These are phyloP conservation scores for Brachyhypopomus gauderio DNA, from an alignment of 2,113 vertebrate species.

Conservation along the genomic window DNA sequence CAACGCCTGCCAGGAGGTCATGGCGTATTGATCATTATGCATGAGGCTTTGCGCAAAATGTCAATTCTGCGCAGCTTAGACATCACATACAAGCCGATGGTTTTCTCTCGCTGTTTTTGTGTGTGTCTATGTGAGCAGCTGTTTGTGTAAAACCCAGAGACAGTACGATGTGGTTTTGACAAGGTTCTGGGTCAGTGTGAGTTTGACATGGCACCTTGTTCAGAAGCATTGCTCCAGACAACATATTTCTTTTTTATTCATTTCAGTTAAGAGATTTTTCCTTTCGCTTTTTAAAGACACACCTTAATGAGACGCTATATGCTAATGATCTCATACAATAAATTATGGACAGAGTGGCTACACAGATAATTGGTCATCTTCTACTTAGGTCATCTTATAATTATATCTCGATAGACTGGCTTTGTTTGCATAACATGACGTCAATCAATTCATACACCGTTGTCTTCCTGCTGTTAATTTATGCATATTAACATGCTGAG, in stretches of 20 bases:
- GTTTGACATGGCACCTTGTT: conserved; percentile 7
- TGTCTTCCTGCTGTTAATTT: not conserved
- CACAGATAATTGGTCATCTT: conserved; percentile 50
- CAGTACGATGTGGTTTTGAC: not conserved
- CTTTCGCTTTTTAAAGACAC: conserved; percentile 8
- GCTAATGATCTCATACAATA: conserved; percentile 61
- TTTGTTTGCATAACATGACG: not conserved
- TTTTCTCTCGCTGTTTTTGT: not conserved
- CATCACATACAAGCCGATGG: not conserved
- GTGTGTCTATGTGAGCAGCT: conserved; percentile 17
- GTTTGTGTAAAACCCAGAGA: not conserved
- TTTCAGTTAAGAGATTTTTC: not conserved
- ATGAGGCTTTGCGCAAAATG: not conserved
- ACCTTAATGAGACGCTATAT: conserved; percentile 59
- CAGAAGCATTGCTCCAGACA: not conserved
- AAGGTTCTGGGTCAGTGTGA: not conserved
- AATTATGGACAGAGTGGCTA: conserved; percentile 50
- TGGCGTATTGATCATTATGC: not conserved
- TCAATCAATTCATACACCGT: not conserved
- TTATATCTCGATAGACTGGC: not conserved
- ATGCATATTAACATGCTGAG: not conserved
- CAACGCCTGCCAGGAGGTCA: not conserved
- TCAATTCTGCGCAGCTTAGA: not conserved
- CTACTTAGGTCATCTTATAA: not conserved
- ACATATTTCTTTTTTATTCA: not conserved